These are phyloP conservation scores for Thymelicus acteon DNA, from an alignment of 2,888 invertebrate genomes.

Conservation along the genomic window DNA sequence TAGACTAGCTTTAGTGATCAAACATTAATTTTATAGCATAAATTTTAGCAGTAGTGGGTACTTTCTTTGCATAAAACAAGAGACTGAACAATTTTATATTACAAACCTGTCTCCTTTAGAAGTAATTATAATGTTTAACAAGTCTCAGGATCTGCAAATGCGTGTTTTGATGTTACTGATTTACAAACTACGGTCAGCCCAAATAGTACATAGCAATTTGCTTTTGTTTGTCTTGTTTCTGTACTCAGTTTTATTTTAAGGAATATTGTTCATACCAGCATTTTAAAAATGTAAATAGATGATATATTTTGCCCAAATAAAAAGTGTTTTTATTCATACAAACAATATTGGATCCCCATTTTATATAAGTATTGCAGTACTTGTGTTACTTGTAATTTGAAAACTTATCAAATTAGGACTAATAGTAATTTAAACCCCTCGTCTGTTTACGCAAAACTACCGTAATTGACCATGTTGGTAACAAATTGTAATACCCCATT, in stretches of 20 bases:
- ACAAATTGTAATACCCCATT: no score
- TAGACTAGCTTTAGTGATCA: conserved; percentile 19
- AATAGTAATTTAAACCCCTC: no score
- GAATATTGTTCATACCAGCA: conserved; percentile 80
- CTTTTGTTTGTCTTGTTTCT: conserved; percentile 63
- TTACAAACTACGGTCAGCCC: conserved; percentile 55
- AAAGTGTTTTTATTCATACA: conserved; percentile 40
- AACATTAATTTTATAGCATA: not conserved
- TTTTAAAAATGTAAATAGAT: conserved; percentile 82
- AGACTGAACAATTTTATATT: conserved; percentile 36
- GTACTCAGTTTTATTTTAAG: conserved; percentile 74
- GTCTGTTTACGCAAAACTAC: no score
- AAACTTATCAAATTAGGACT: no score
- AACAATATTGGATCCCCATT: not conserved
- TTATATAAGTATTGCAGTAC: not conserved
- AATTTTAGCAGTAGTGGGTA: conserved; percentile 6
- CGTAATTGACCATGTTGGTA: no score
- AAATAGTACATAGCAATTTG: conserved; percentile 47
- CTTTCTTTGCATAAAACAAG: conserved; percentile 32
- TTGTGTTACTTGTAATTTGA: no score
- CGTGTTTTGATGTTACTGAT: conserved; percentile 39
- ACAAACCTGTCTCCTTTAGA: conserved; percentile 27
- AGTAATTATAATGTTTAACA: conserved; percentile 13
- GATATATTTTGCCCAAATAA: conserved; percentile 83
- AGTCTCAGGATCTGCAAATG: conserved; percentile 15